phyloP scores from a whole-genome alignment of 2,797 vertebrate genomes.

The Apogon hyalosoma region DNA sequence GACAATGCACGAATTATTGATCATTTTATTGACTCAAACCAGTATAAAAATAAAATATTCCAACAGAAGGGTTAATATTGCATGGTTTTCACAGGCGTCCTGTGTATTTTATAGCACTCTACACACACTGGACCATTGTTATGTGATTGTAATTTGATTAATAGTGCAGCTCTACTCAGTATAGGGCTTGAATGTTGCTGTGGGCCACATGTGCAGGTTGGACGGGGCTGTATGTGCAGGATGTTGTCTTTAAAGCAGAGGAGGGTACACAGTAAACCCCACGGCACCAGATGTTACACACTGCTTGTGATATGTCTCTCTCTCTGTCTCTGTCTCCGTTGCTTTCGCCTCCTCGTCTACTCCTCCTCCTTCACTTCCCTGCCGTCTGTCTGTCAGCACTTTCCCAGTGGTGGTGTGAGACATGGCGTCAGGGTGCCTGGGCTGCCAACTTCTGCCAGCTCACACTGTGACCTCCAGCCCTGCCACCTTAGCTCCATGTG shows the following conservation, averaged over 20 bases:
- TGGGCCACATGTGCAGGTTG: constrained; percentile 61
- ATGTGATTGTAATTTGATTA: too few species aligned
- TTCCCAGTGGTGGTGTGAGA: constrained; percentile 81
- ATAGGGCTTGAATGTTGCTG: constrained; percentile 46
- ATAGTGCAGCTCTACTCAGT: too few species aligned
- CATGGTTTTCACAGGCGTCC: too few species aligned
- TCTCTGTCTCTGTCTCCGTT: constrained; percentile 13
- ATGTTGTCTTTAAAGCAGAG: constrained; percentile 59
- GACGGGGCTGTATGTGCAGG: constrained; percentile 43
- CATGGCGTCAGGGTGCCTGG: constrained; percentile 78
- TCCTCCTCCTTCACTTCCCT: constrained; percentile 63
- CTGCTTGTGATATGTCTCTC: constrained; percentile 44
- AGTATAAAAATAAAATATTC: too few species aligned
- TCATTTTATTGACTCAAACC: too few species aligned
- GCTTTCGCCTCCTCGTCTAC: constrained; percentile 14
- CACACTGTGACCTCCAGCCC: constrained; percentile 79
- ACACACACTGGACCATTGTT: too few species aligned
- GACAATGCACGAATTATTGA: too few species aligned
- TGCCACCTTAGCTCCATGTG: constrained; percentile 69
- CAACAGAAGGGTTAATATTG: too few species aligned
- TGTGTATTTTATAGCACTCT: too few species aligned
- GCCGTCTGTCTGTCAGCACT: constrained; percentile 80
- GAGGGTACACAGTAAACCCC: constrained; percentile 54
- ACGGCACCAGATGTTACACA: constrained; percentile 74
- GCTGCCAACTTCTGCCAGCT: constrained; percentile 78